phyloP scores from a whole-genome alignment of 2,888 invertebrate genomes.

The Aphelenchoides bicaudatus region DNA sequence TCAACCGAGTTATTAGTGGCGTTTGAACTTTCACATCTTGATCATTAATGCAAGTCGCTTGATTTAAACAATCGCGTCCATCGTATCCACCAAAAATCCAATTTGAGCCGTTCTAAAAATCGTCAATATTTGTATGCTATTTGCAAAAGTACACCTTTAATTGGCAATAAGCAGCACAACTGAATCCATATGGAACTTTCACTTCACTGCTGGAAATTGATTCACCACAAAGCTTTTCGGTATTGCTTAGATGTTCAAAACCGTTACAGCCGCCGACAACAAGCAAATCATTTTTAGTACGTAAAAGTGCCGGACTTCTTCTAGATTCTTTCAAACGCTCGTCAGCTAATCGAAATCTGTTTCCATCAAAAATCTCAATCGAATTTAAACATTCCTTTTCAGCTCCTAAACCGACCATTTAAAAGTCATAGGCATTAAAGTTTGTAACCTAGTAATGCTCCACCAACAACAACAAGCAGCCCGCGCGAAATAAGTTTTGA shows the following conservation, averaged over 20 bases:
- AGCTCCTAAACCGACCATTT: conserved; percentile 7
- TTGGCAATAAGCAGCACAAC: conserved; percentile 28
- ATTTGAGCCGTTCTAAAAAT: conserved; percentile 19
- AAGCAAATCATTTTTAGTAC: not conserved
- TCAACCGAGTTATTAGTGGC: conserved; percentile 30
- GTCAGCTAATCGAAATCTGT: conserved; percentile 11
- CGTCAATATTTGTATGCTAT: conserved; percentile 1
- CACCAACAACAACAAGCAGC: conserved; percentile 31
- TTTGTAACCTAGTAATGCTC: no score
- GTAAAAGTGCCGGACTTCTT: conserved; percentile 24
- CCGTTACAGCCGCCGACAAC: conserved; percentile 20
- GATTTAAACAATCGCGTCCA: conserved; percentile 24
- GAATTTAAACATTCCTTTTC: conserved; percentile 23
- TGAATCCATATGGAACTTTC: conserved; percentile 1
- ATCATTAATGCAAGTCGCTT: not conserved
- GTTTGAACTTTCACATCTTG: not conserved
- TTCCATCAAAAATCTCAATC: conserved; percentile 21
- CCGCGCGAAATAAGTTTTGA: not conserved
- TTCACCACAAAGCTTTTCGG: conserved; percentile 8
- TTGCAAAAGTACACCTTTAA: conserved; percentile 9
- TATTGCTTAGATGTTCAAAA: conserved; percentile 18
- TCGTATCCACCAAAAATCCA: conserved; percentile 32
- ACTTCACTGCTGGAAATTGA: no score
- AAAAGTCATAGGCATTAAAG: no score
- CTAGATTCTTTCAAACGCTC: conserved; percentile 16